Evolutionary conservation across 2,888 invertebrate genomes (phyloP), one percentile per base, ranked within the genome.

Genomic region (Heteromyza rotundicornis): DNA sequence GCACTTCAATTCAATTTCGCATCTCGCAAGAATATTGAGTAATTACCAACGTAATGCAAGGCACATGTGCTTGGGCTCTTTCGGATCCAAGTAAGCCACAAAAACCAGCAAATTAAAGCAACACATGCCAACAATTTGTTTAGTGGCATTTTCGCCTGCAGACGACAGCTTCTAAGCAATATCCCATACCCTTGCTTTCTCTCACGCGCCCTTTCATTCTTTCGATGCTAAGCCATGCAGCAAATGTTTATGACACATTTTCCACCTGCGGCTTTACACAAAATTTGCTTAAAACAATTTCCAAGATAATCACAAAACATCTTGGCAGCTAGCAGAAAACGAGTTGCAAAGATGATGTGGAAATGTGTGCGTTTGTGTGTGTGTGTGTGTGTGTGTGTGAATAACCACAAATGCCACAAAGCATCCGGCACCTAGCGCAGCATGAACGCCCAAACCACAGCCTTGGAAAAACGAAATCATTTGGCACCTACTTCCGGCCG

Each of bases 221-320:
- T n/a, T n/a, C n/a, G n/a, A n/a, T n/a, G n/a, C 2, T 2, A 14
- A 23, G 20, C 3, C 23, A 23, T 51, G 36, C 51, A 67, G 64
- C 69, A 70, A 70, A 64, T 75, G 75, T 62, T 71, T 73, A 63
- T 74, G 75, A 70, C 75, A 74, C 64, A 69, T 73, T 72, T 73
- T 67, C 66, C 72, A 72, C 68, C 71, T 75, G 73, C 64, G 71
- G 72, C 72, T 70, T 59, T 51, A 16, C 49, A 55, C 56, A 56
- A 62, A 57, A 32, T 36, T 69, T 36, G 27, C 27, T 17, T 24
- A 47, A 44, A 62, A 52, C 56, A 55, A 47, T 47, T 47, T 59
- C 60, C 60, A 64, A 54, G 35, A 59, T 62, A 53, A 64, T 53
- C 57, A 60, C 47, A 17, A 47, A 17, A 47, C 40, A 40, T n/a